phyloP scores from a whole-genome alignment of 2,113 vertebrate species.

The Anhinga rufa region DNA sequence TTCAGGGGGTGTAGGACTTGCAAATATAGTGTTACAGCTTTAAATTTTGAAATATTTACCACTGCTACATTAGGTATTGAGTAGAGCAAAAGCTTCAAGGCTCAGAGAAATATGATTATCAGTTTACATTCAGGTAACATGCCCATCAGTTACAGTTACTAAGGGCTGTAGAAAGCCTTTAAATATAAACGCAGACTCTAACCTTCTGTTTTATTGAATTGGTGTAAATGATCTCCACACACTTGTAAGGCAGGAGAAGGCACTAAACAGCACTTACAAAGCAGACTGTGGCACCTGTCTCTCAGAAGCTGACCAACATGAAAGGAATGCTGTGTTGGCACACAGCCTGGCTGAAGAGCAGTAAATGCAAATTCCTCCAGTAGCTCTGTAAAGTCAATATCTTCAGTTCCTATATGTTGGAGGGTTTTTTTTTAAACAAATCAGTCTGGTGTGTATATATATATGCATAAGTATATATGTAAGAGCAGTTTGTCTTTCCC shows the following conservation, averaged over 20 bases:
- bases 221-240: neutral
- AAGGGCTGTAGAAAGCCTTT: neutral
- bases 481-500: neutral
- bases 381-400: neutral
- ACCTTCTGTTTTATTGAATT: neutral
- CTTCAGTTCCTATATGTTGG: neutral
- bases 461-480: neutral
- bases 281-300: neutral
- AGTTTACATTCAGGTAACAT: neutral
- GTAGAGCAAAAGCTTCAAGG: neutral
- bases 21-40: neutral
- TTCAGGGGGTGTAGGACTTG: neutral
- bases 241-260: neutral
- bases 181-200: neutral
- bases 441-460: neutral
- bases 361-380: neutral
- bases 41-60: neutral
- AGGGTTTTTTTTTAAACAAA: neutral
- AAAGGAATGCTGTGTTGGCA: neutral
- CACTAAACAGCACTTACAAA: neutral
- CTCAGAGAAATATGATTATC: neutral
- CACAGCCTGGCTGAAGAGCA: neutral
- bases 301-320: neutral
- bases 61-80: neutral
- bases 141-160: neutral